phyloP scores from a whole-genome alignment of 2,888 invertebrate genomes.

The Plemyria rubiginata region DNA sequence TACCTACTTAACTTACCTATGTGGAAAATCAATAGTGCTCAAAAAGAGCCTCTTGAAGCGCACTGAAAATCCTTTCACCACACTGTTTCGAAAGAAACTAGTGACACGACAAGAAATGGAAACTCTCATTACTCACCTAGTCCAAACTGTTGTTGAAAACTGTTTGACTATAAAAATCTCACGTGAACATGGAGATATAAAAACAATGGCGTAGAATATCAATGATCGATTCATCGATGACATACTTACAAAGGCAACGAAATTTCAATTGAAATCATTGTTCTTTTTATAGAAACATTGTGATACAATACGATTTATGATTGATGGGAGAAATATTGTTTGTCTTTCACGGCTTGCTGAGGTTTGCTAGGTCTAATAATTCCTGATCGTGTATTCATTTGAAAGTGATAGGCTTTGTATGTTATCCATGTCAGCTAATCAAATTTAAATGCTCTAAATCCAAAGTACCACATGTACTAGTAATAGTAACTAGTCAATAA shows the following conservation, averaged over 20 bases:
- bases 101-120: too few relatives aligned
- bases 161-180: constrained; percentile 8
- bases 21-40: too few relatives aligned
- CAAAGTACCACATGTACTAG: too few relatives aligned
- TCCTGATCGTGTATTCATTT: background rate
- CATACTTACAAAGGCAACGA: constrained; percentile 34
- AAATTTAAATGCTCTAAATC: background rate
- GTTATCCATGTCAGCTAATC: too few relatives aligned
- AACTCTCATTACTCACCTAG: background rate
- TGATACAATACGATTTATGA: constrained; percentile 22
- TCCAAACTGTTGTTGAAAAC: background rate
- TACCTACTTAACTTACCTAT: too few relatives aligned
- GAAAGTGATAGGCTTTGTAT: too few relatives aligned
- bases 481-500: background rate
- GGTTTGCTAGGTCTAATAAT: background rate
- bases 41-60: too few relatives aligned
- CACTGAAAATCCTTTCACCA: too few relatives aligned
- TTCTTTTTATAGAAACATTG: constrained; percentile 34
- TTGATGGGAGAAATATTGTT: constrained; percentile 23
- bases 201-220: constrained; percentile 39
- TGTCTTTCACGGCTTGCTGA: background rate
- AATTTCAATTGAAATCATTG: constrained; percentile 39
- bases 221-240: constrained; percentile 44
- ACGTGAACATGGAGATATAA: constrained; percentile 22
- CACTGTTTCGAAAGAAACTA: too few relatives aligned